Evolutionary conservation across 2,888 invertebrate genomes (phyloP), one percentile per base, ranked within the genome.

Genomic region (Entomobrya multifasciata): DNA sequence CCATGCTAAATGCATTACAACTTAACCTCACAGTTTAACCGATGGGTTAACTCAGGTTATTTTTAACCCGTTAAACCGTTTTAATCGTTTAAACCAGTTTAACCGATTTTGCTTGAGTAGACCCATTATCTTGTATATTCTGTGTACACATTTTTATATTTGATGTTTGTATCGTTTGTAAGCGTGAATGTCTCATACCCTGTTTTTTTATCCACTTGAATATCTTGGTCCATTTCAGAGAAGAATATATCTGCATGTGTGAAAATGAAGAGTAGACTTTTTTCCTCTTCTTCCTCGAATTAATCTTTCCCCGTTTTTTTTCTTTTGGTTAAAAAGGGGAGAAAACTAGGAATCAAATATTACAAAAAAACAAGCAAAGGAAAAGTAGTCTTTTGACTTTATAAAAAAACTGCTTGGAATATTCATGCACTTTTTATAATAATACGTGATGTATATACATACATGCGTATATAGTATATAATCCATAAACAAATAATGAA

Each of bases 181-280:
- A n/a, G n/a, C n/a, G n/a, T n/a, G n/a, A n/a, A n/a, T n/a, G n/a
- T n/a, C n/a, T n/a, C n/a, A n/a, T n/a, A n/a, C n/a, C n/a, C n/a
- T n/a, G n/a, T 57, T 25, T 57, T n/a, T 57, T 25, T 60, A 60
- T 60, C 60, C 60, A 60, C 27, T 60, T 27, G 60, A 60, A 20
- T 57, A n/a, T 57, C 55, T 57, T 20, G 4, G 3, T 55, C 15
- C 10, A 49, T 49, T n/a, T 55, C 20, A 5, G n/a, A n/a, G n/a
- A n/a, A n/a, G n/a, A n/a, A n/a, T n/a, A 36, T 36, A 36, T 57
- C 57, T 3, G 25, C 15, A 22, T 8, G 5, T 25, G 5, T 25
- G 25, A 10, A 17, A 5, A n/a, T 52, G 52, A n/a, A n/a, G n/a
- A 5, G 49, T 20, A 60, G 25, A 25, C 25, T 60, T 27, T 57